A percentile compares a stretch with the other conserved stretches of the same genome.
Conservation (phyloP, 2,888 invertebrate genomes). For the Leucozona laternaria region DNA sequence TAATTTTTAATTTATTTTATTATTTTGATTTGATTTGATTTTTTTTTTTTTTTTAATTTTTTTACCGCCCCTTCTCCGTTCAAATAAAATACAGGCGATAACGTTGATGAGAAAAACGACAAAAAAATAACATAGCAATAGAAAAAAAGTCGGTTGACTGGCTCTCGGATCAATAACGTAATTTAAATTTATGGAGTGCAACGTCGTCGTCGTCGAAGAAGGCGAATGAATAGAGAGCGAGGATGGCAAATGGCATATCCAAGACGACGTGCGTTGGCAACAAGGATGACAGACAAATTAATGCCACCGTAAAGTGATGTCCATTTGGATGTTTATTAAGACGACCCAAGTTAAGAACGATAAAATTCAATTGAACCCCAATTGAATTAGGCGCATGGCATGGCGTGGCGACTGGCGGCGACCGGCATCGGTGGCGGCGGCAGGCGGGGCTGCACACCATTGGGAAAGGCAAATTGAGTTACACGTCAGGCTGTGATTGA, state of each 20-base stretch:
- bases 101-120: constrained; percentile 25
- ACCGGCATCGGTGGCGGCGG: not conserved
- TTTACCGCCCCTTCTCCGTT: constrained; percentile 17
- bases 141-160: constrained; percentile 61
- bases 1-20: constrained; percentile 75
- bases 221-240: constrained; percentile 1
- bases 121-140: constrained; percentile 30
- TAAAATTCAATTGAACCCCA: constrained; percentile 66
- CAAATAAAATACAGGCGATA: constrained; percentile 49
- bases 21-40: constrained; percentile 56
- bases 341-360: constrained; percentile 67
- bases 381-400: constrained; percentile 46
- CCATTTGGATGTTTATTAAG: constrained; percentile 74
- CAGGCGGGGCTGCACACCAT: not conserved
- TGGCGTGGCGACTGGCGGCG: not conserved
- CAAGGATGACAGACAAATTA: constrained; percentile 71
- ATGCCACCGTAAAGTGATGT: constrained; percentile 69
- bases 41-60: constrained; percentile 21
- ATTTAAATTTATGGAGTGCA: constrained; percentile 74
- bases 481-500: constrained; percentile 62
- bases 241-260: constrained; percentile 34
- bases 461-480: constrained; percentile 46
- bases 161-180: constrained; percentile 73
- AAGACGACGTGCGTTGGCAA: constrained; percentile 45
- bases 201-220: constrained; percentile 35